Percentiles rank a stretch among this genome's conserved stretches.
These are phyloP conservation scores for Drosophila lacicola DNA, from an alignment of 2,888 invertebrate genomes.

Conservation along the genomic window DNA sequence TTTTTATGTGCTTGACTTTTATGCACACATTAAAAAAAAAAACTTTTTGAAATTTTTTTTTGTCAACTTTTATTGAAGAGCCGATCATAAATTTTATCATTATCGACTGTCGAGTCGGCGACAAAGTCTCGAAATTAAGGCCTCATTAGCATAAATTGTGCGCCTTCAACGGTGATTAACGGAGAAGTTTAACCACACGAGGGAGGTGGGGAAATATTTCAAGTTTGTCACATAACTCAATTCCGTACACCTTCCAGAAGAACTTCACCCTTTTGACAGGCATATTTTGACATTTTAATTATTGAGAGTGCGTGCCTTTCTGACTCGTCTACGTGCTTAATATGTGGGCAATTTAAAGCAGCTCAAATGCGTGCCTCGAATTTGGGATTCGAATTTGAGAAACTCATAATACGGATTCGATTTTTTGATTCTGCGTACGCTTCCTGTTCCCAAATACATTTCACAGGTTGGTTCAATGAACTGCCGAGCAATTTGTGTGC, in stretches of 20 bases:
- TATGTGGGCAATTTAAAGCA: conserved; percentile 78
- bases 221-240: conserved; percentile 61
- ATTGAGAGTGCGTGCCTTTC: conserved; percentile 67
- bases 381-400: conserved; percentile 26
- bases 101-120: conserved; percentile 47
- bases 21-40: conserved; percentile 44
- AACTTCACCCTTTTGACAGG: conserved; percentile 60
- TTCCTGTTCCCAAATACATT: conserved; percentile 37
- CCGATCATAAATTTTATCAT: conserved; percentile 65
- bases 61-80: conserved; percentile 40
- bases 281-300: conserved; percentile 79
- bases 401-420: conserved; percentile 13
- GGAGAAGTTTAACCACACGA: conserved; percentile 9
- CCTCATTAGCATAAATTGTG: conserved; percentile 69
- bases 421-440: conserved; percentile 35
- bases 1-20: conserved; percentile 33
- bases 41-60: conserved; percentile 27
- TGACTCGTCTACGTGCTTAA: conserved; percentile 63
- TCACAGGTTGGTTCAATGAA: conserved; percentile 64
- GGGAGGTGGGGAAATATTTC: conserved; percentile 21
- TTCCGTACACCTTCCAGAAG: conserved; percentile 61
- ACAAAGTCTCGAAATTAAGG: conserved; percentile 65
- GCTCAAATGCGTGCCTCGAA: conserved; percentile 72
- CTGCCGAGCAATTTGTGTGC: conserved; percentile 54
- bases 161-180: conserved; percentile 44